These are phyloP conservation scores for Girardinus metallicus DNA, from an alignment of 2,797 vertebrate genomes.

Conservation along the genomic window DNA sequence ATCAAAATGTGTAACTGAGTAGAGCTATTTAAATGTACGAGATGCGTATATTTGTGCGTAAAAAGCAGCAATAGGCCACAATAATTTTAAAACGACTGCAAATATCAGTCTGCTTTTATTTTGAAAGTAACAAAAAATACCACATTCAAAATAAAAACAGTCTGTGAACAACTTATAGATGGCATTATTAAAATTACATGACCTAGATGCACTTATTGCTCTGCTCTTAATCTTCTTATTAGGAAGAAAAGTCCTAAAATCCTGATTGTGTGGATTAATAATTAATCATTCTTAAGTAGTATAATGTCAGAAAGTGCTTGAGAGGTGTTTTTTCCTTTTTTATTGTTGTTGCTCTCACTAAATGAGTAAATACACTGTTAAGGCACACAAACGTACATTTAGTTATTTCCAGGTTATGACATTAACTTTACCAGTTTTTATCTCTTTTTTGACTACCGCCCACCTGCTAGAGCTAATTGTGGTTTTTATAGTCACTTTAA, in stretches of 20 bases:
- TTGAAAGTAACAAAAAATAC: constrained; percentile 13
- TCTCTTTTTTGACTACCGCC: not conserved
- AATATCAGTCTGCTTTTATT: constrained; percentile 28
- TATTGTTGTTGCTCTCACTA: not conserved
- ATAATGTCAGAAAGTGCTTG: not conserved
- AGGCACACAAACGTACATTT: not conserved
- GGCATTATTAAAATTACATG: not conserved
- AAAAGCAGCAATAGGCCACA: not conserved
- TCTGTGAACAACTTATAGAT: not conserved
- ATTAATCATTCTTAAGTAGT: not conserved
- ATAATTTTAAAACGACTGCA: not conserved
- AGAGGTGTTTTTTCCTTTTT: not conserved
- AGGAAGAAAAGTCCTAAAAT: not conserved
- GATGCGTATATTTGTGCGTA: not conserved
- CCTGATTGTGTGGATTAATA: constrained; percentile 1
- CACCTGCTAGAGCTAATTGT: not conserved
- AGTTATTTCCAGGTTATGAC: not conserved
- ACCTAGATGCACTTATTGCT: not conserved
- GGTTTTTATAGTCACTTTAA: not conserved
- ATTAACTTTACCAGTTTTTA: not conserved
- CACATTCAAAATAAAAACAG: not conserved
- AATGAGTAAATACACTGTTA: not conserved
- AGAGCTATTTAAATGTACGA: not conserved
- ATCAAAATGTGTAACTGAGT: not conserved
- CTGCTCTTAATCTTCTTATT: not conserved